These are phyloP conservation scores for Coptodon rendalli DNA, from an alignment of 2,113 vertebrate species.

Conservation along the genomic window DNA sequence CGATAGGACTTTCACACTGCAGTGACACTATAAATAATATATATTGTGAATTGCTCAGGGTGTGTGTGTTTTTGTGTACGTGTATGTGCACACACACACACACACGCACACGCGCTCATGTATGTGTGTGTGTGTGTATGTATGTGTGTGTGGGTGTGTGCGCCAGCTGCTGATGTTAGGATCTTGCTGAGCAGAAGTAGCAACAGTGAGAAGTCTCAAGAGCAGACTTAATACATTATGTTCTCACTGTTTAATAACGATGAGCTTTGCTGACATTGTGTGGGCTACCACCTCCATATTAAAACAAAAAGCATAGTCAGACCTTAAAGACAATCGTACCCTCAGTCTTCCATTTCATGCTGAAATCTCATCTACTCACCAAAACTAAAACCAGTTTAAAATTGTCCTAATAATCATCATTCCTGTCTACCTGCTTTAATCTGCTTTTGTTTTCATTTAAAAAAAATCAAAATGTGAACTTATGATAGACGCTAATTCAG, in stretches of 20 bases:
- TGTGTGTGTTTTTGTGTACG: neutral
- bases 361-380: neutral
- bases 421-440: neutral
- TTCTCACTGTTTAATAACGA: neutral
- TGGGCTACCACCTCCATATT: neutral
- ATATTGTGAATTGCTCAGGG: neutral
- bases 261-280: slow-evolving; percentile 29
- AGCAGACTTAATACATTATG: neutral
- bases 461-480: neutral
- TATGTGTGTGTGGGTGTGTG: neutral
- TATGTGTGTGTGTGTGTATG: neutral
- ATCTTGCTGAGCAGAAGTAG: neutral
- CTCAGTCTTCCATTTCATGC: neutral
- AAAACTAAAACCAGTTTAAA: neutral
- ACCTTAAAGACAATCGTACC: neutral
- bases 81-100: neutral
- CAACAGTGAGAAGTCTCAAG: neutral
- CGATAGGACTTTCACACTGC: neutral
- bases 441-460: neutral
- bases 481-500: neutral
- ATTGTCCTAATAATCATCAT: neutral
- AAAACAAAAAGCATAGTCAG: neutral
- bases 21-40: slow-evolving; percentile 12
- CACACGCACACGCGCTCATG: too few relatives aligned
- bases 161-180: neutral